Evolutionary conservation across 2,797 vertebrate species (phyloP), one percentile per base, ranked within the genome.

Genomic region (Lycodopsis pacificus): DNA sequence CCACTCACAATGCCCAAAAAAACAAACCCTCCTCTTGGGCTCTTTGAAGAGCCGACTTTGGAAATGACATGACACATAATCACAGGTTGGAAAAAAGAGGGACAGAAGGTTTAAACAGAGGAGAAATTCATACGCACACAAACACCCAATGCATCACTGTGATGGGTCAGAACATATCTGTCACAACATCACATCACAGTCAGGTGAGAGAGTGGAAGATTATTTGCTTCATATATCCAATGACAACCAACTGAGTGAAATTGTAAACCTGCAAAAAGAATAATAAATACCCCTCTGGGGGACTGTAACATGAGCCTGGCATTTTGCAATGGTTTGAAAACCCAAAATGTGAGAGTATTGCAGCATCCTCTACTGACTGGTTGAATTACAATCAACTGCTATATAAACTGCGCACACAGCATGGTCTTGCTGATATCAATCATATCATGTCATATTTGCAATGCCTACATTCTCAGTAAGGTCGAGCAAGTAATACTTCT

Each of bases 1-100:
- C 73, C 68, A 44, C 66, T 76, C 69, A 76, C 73, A 77, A 75
- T 44, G 59, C 59, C 56, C 40, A 63, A 68, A 73, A 38, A 66
- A 27, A n/a, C 3, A 27, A 27, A 3, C 1, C 12, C 32, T 53
- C 30, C 19, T 51, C 15, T 22, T 22, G 49, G 64, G 71, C 44
- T 85, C 80, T 88, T 83, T 90, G 71, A 88, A 83, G 73, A 86
- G 57, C 63, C 40, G 3, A 51, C 71, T 80, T 78, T 68, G 64
- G 64, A 87, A 83, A 77, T 79, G 76, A 87, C 78, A 70, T 74
- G 22, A 69, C 80, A 70, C 51, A 71, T 81, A 82, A 73, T 82
- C 69, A 46, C 59, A 72, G 73, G 67, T 73, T 81, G 64, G 56
- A 40, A 69, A 63, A 63, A 77, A 40, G 32, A 56, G 25, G 63